A percentile compares a stretch with the other conserved stretches of the same genome.
Conservation (phyloP, 2,113 vertebrate species). For the Rhinopomastus cyanomelas region DNA sequence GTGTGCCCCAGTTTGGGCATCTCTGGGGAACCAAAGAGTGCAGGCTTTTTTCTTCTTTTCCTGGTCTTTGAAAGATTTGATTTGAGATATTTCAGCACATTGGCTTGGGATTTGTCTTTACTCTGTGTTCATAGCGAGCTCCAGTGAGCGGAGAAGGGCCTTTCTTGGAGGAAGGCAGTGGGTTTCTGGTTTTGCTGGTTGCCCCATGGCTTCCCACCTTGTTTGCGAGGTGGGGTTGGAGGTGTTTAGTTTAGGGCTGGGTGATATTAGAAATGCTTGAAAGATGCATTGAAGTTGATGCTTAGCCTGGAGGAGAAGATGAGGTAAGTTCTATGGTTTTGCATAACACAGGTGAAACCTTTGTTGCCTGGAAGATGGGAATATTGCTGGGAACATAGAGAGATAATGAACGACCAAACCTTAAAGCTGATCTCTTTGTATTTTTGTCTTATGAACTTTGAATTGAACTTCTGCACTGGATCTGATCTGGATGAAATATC, state of each 20-base stretch:
- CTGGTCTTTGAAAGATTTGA: background rate
- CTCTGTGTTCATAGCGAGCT: background rate
- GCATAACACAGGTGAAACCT: background rate
- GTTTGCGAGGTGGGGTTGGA: background rate
- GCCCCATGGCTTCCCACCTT: background rate
- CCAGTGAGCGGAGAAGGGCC: background rate
- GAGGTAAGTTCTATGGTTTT: background rate
- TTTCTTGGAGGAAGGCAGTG: background rate
- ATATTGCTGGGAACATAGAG: background rate
- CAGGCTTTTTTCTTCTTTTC: rapidly evolving
- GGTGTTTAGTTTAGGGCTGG: conserved; percentile 43
- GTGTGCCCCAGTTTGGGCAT: background rate
- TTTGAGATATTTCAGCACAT: background rate
- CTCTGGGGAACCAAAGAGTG: background rate
- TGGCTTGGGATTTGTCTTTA: background rate
- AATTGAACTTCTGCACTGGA: conserved; percentile 89
- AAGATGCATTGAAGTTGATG: conserved; percentile 19
- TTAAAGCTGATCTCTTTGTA: conserved; percentile 71
- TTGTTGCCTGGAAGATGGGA: conserved; percentile 66
- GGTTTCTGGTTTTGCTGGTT: conserved; percentile 11
- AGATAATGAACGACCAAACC: conserved; percentile 38
- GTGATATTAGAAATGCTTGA: conserved; percentile 48
- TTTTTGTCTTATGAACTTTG: conserved; percentile 79
- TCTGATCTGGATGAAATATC: conserved; percentile 96
- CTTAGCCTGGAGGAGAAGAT: conserved; percentile 38